phyloP scores from a whole-genome alignment of 2,797 vertebrate genomes.

The Halcyon badia region DNA sequence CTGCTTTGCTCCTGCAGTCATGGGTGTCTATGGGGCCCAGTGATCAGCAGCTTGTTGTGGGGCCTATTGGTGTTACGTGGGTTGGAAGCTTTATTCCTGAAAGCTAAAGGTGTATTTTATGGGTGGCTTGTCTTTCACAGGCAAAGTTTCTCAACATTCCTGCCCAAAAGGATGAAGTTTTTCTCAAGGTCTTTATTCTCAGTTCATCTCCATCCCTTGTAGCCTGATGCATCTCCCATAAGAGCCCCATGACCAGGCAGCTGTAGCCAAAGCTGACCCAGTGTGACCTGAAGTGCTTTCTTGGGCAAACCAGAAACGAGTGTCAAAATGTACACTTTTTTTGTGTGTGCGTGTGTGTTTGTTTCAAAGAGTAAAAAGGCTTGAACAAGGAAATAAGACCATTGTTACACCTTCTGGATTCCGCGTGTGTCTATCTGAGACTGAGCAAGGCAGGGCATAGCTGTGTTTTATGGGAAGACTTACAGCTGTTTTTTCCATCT shows the following conservation, averaged over 20 bases:
- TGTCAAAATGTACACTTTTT: background rate
- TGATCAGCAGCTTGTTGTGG: background rate
- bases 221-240: background rate
- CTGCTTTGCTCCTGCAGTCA: background rate
- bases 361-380: background rate
- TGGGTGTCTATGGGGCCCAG: background rate
- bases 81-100: background rate
- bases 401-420: background rate
- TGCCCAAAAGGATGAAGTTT: background rate
- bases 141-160: background rate
- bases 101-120: background rate
- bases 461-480: background rate
- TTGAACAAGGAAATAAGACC: background rate
- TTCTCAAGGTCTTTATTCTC: background rate
- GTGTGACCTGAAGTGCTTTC: background rate
- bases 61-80: background rate
- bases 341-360: background rate
- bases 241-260: background rate
- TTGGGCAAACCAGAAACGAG: background rate
- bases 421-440: background rate
- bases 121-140: background rate
- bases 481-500: slow-evolving; percentile 43
- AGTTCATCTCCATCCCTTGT: background rate
- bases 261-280: background rate
- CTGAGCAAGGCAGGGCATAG: background rate